Conservation (phyloP, 2,888 invertebrate genomes). For the Amblyteles armatorius region DNA sequence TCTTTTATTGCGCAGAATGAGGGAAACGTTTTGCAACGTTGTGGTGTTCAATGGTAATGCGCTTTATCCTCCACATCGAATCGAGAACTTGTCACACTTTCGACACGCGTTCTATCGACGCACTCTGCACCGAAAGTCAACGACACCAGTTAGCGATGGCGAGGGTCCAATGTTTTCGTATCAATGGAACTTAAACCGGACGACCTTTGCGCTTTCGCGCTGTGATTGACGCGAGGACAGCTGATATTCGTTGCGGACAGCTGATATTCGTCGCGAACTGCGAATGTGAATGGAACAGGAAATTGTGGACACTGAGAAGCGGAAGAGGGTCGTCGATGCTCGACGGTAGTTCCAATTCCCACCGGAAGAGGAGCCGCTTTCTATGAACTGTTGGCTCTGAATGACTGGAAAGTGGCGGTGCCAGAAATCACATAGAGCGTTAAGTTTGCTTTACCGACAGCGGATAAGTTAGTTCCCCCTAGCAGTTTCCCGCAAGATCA, state of each 20-base stretch:
- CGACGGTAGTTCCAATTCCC: background rate
- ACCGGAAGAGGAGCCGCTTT: background rate
- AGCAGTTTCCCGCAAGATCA: background rate
- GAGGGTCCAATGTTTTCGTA: constrained; percentile 18
- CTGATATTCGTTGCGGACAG: background rate
- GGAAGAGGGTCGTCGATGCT: constrained; percentile 2
- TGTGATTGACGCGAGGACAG: background rate
- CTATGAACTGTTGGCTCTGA: background rate
- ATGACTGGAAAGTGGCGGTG: background rate
- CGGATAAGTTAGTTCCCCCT: background rate
- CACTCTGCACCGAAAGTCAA: background rate
- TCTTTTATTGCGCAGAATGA: constrained; percentile 5
- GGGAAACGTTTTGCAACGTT: background rate
- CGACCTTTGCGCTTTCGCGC: background rate
- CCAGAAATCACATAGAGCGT: background rate
- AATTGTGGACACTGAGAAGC: background rate
- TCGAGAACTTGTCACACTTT: background rate
- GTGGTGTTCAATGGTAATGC: background rate
- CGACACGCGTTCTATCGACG: background rate
- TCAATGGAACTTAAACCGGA: constrained; percentile 7
- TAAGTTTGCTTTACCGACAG: background rate
- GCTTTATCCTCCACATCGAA: constrained; percentile 1
- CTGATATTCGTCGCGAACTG: background rate
- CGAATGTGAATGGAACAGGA: background rate
- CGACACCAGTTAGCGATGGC: constrained; percentile 2